Percentiles rank a stretch among this genome's conserved stretches.
phyloP scores from a whole-genome alignment of 1,140 invertebrate species.

The Drosophila saltans region DNA sequence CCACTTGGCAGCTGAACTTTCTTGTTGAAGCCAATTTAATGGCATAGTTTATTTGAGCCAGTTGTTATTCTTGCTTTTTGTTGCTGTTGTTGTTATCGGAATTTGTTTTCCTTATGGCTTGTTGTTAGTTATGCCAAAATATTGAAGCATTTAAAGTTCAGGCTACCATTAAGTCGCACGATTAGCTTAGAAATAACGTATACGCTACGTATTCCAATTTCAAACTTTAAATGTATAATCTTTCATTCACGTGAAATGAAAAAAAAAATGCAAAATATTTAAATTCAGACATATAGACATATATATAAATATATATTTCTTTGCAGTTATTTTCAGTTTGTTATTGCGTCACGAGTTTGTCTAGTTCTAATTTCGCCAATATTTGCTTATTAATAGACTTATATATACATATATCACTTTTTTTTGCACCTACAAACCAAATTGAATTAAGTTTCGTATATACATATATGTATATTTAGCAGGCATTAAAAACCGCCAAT shows the following conservation, averaged over 20 bases:
- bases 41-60: slow-evolving; percentile 14
- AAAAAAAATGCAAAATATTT: too few species aligned
- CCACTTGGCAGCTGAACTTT: slow-evolving; percentile 13
- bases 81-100: slow-evolving; percentile 13
- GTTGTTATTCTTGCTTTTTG: background rate
- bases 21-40: slow-evolving; percentile 14
- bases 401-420: slow-evolving; percentile 1
- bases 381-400: slow-evolving; percentile 25
- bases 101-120: slow-evolving; percentile 35
- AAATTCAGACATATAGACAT: background rate
- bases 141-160: background rate
- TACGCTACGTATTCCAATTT: background rate
- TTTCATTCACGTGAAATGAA: too few species aligned
- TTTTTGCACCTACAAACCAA: slow-evolving; percentile 11
- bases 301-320: background rate
- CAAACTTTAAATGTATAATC: too few species aligned
- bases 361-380: slow-evolving; percentile 11
- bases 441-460: slow-evolving; percentile 1
- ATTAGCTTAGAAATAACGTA: background rate
- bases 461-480: background rate
- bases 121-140: slow-evolving; percentile 7
- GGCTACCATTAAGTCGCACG: background rate
- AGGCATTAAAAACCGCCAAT: background rate
- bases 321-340: slow-evolving; percentile 5
- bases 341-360: slow-evolving; percentile 9